phyloP scores from a whole-genome alignment of 1,140 invertebrate genomes.

The Drosophila sechellia region DNA sequence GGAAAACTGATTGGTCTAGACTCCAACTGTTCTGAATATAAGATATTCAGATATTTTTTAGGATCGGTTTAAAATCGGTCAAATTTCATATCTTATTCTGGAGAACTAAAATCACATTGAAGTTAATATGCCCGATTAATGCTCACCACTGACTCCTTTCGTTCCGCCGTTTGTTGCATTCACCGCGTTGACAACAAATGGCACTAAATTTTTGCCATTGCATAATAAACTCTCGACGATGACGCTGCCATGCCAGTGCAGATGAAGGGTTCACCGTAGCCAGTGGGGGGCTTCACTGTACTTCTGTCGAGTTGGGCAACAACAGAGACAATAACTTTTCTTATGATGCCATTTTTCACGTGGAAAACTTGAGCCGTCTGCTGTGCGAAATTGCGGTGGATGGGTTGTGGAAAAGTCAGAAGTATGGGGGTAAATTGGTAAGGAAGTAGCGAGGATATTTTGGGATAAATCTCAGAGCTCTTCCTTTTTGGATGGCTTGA shows the following conservation, averaged over 20 bases:
- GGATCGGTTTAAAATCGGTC: too few species aligned
- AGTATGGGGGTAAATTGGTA: slow-evolving; percentile 13
- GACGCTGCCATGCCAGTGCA: slow-evolving; percentile 28
- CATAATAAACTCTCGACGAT: slow-evolving; percentile 72
- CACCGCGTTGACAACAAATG: slow-evolving; percentile 78
- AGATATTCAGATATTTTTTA: too few species aligned
- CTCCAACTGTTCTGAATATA: too few species aligned
- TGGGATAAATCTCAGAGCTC: slow-evolving; percentile 7
- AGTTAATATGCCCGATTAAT: not conserved
- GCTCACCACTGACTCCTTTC: slow-evolving; percentile 13
- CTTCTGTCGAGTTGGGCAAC: slow-evolving; percentile 50
- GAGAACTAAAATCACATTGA: not conserved
- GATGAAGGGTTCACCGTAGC: slow-evolving; percentile 24
- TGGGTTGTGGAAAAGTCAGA: not conserved
- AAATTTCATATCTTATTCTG: too few species aligned
- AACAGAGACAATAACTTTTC: slow-evolving; percentile 73
- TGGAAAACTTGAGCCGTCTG: slow-evolving; percentile 68
- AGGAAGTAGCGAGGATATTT: slow-evolving; percentile 7
- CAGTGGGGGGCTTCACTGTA: slow-evolving; percentile 13
- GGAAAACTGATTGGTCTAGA: not conserved
- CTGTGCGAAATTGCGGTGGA: slow-evolving; percentile 32
- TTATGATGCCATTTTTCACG: slow-evolving; percentile 76
- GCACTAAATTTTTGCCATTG: slow-evolving; percentile 77
- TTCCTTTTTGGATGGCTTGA: slow-evolving; percentile 31
- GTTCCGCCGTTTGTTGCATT: slow-evolving; percentile 56